Conservation (phyloP, 2,797 vertebrate species). For the Anguilla pacifica region DNA sequence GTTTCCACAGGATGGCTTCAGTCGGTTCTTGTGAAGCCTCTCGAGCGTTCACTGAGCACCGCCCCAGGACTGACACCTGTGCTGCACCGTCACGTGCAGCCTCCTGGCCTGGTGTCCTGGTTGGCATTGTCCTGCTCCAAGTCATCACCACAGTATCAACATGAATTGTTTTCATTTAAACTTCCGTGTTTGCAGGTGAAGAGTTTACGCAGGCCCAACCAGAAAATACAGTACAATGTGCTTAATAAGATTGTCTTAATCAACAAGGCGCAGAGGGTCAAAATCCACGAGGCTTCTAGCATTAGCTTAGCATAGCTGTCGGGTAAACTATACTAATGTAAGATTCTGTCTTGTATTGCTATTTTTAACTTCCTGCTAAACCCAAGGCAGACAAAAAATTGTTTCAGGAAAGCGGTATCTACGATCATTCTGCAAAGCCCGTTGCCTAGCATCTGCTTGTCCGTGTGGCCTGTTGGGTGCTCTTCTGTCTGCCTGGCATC, state of each 20-base stretch:
- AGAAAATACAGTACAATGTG: not conserved
- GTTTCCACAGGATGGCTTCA: not conserved
- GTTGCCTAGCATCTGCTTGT: not conserved
- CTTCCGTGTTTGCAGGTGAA: not conserved
- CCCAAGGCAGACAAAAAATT: not conserved
- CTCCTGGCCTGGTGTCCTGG: not conserved
- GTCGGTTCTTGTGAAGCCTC: not conserved
- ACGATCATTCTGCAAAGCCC: not conserved
- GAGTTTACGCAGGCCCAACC: not conserved
- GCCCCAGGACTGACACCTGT: not conserved
- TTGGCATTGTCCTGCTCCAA: not conserved
- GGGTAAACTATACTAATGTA: not conserved
- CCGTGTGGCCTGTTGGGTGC: not conserved
- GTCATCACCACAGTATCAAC: not conserved
- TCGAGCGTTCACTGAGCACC: not conserved
- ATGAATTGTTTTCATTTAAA: not conserved
- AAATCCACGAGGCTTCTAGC: not conserved
- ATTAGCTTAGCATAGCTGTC: not conserved
- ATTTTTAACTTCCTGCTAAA: not conserved
- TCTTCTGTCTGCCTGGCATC: not conserved
- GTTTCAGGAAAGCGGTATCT: not conserved
- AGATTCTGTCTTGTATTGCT: not conserved
- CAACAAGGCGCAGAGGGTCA: not conserved
- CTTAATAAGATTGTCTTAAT: not conserved
- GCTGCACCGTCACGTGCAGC: not conserved